phyloP scores from a whole-genome alignment of 1,140 invertebrate species.

The Arion vulgaris region DNA sequence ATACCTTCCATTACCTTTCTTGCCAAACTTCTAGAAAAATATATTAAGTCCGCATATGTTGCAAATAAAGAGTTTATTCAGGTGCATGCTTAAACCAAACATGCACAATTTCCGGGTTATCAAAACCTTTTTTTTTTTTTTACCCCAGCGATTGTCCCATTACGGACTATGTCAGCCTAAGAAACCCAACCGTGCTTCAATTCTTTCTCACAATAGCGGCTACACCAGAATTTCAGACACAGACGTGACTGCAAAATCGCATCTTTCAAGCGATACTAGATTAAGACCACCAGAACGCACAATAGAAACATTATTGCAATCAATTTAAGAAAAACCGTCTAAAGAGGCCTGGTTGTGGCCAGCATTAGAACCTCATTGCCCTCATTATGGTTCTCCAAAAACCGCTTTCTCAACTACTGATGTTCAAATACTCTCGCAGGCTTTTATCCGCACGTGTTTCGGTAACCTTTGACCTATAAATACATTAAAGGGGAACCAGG shows the following conservation, averaged over 20 bases:
- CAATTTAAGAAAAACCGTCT: neutral
- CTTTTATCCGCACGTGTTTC: slow-evolving; percentile 35
- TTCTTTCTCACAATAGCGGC: neutral
- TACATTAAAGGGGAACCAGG: slow-evolving; percentile 24
- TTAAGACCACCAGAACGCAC: neutral
- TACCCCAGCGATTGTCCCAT: too few species aligned
- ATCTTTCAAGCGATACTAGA: neutral
- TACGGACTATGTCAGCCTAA: too few species aligned
- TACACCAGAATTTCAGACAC: neutral
- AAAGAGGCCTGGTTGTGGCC: neutral
- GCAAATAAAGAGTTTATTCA: too few species aligned
- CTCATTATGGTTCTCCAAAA: neutral
- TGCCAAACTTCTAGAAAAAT: too few species aligned
- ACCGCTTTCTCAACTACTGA: slow-evolving; percentile 6
- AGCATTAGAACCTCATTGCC: slow-evolving; percentile 9
- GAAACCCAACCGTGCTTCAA: neutral
- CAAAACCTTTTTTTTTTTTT: too few species aligned
- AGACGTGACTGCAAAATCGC: neutral
- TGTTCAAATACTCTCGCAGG: slow-evolving; percentile 26
- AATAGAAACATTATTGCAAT: slow-evolving; percentile 7
- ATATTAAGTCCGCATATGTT: too few species aligned
- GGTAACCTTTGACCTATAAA: slow-evolving; percentile 34
- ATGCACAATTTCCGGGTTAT: too few species aligned
- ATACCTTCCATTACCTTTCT: too few species aligned
- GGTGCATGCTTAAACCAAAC: too few species aligned